Evolutionary conservation across 2,113 vertebrate genomes (phyloP), one percentile per base, ranked within the genome.

Genomic region (Forbesichthys agassizii): DNA sequence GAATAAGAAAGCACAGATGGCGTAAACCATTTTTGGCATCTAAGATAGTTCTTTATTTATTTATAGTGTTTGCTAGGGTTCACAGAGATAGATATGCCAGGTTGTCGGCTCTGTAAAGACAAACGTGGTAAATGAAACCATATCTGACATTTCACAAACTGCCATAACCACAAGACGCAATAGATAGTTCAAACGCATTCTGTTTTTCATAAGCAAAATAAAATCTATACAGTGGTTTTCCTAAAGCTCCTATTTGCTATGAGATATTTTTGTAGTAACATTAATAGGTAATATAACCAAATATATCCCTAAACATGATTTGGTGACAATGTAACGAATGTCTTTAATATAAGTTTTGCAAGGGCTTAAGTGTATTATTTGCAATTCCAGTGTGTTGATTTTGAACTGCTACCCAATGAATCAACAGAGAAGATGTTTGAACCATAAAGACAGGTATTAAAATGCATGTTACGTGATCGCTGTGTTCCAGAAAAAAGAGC

Each of bases 141-240:
- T n/a, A 54, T 54, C 58, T 76, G 56, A 71, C 68, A 69, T 83
- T 81, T 33, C 61, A 48, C 51, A 66, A 60, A 70, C 55, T 52
- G 5, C 74, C 52, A 18, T 55, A 69, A 69, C 69, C 61, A 9
- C 48, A 69, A 52, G 27, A 71, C 12, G 20, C 55, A 67, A 71
- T 77, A 62, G 68, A 77, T 80, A 74, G 74, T 71, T 79, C 11
- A 75, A 3, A 76, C 51, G 53, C 14, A 3, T 4, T 6, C 13
- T 58, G 33, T 18, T 20, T 55, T 66, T 60, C 46, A 49, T 56
- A 56, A 53, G 63, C 49, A 42, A 33, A 5, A 61, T 1, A 7
- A 12, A n/a, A 27, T 27, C 2, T 16, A 54, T 54, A n/a, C 52
- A 42, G 36, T 54, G 52, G 52, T 54, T 54, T 54, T 54, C 13